These are phyloP conservation scores for Pseudomyrmex sp. DNA, from an alignment of 1,140 invertebrate genomes.

Conservation along the genomic window DNA sequence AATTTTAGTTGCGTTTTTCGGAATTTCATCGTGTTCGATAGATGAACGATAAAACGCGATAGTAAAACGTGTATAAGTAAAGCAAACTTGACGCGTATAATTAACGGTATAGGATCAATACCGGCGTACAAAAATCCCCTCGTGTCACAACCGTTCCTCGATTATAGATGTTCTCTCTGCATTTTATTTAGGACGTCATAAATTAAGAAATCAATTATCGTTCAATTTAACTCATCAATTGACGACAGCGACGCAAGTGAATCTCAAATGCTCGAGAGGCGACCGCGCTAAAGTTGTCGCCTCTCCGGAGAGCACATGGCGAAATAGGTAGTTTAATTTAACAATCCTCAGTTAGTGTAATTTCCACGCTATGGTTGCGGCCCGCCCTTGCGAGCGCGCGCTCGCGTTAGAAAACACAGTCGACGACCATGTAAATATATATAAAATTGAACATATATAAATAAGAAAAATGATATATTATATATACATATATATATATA, in stretches of 20 bases:
- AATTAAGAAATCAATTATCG: background rate
- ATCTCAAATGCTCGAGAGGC: constrained; percentile 17
- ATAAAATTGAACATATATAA: constrained; percentile 64
- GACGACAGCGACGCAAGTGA: constrained; percentile 3
- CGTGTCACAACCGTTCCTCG: background rate
- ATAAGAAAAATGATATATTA: constrained; percentile 55
- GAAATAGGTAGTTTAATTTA: constrained; percentile 84
- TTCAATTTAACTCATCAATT: constrained; percentile 5
- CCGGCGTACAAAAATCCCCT: constrained; percentile 6
- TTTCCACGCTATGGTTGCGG: constrained; percentile 70
- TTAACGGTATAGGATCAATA: background rate
- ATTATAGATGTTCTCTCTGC: background rate
- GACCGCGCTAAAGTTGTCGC: constrained; percentile 54
- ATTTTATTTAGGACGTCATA: constrained; percentile 35
- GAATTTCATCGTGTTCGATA: background rate
- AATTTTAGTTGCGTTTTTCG: too few species aligned
- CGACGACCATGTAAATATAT: constrained; percentile 68
- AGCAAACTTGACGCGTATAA: constrained; percentile 21
- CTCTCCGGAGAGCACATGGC: constrained; percentile 77
- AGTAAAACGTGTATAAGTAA: background rate
- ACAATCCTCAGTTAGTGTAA: constrained; percentile 81
- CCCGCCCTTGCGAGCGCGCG: constrained; percentile 30
- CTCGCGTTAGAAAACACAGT: constrained; percentile 37
- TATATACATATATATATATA: constrained; percentile 51
- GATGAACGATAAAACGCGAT: background rate